Evolutionary conservation across 2,113 vertebrate species (phyloP).

Genomic region (Micromys minutus): DNA sequence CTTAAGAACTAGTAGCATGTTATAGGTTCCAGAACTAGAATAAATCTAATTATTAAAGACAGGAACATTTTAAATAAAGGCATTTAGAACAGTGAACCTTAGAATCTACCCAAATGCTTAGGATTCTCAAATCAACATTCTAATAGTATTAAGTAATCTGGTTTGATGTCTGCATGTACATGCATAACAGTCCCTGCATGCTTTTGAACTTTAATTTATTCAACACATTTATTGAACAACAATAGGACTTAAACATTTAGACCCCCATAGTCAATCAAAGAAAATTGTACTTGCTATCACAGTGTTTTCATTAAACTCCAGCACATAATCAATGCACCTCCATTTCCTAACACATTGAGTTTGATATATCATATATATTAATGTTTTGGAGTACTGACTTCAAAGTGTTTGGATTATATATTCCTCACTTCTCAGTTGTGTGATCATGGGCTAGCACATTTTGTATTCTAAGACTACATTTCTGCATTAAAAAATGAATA

Average conservation of each 20-base stretch:
- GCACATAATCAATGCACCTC: neutral
- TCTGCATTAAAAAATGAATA: constrained; percentile 20
- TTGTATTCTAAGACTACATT: constrained; percentile 7
- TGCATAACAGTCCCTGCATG: neutral
- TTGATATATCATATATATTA: neutral
- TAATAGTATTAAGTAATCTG: neutral
- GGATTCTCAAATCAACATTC: neutral
- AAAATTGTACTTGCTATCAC: neutral
- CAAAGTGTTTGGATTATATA: neutral
- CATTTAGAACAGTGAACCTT: neutral
- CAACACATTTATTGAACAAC: neutral
- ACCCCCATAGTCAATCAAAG: neutral
- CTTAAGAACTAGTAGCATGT: neutral
- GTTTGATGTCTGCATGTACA: neutral
- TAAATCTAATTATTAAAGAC: neutral
- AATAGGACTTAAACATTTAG: neutral
- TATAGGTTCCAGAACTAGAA: neutral
- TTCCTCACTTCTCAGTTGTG: neutral
- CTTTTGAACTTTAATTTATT: constrained; percentile 26
- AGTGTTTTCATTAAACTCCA: constrained; percentile 29
- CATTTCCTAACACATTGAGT: constrained; percentile 15
- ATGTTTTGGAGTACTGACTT: neutral
- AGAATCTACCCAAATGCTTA: neutral
- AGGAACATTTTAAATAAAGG: neutral
- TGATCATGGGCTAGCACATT: neutral